phyloP scores from a whole-genome alignment of 2,113 vertebrate genomes.

The Poeciliopsis prolifica region DNA sequence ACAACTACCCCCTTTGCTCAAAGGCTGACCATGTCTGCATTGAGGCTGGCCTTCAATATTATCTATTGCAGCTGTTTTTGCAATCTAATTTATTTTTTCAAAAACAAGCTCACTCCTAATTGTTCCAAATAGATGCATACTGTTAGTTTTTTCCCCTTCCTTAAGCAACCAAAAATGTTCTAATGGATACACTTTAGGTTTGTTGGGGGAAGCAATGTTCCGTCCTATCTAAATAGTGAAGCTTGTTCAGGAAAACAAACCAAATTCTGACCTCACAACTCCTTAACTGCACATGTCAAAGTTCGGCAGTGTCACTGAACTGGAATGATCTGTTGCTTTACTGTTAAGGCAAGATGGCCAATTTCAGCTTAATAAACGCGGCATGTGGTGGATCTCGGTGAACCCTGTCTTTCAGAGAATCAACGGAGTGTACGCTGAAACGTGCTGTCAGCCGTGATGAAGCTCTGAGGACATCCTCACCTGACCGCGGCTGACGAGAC shows the following conservation, averaged over 20 bases:
- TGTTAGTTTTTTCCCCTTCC: neutral
- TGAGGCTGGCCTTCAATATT: neutral
- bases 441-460: conserved; percentile 68
- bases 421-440: conserved; percentile 58
- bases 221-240: neutral
- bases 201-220: neutral
- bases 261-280: neutral
- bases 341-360: conserved; percentile 25
- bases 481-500: conserved; percentile 58
- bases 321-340: conserved; percentile 2
- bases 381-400: conserved; percentile 30
- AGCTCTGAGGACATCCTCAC: conserved; percentile 62
- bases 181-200: neutral
- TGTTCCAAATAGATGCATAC: neutral
- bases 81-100: neutral
- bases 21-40: conserved; percentile 30
- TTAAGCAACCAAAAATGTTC: neutral
- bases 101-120: neutral
- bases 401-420: conserved; percentile 70
- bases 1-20: conserved; percentile 36
- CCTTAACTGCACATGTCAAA: conserved; percentile 9
- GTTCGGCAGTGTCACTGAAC: conserved; percentile 27
- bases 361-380: conserved; percentile 9
- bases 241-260: neutral
- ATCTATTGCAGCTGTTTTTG: neutral